phyloP scores from a whole-genome alignment of 2,888 invertebrate species.

The Harpalus rubripes region DNA sequence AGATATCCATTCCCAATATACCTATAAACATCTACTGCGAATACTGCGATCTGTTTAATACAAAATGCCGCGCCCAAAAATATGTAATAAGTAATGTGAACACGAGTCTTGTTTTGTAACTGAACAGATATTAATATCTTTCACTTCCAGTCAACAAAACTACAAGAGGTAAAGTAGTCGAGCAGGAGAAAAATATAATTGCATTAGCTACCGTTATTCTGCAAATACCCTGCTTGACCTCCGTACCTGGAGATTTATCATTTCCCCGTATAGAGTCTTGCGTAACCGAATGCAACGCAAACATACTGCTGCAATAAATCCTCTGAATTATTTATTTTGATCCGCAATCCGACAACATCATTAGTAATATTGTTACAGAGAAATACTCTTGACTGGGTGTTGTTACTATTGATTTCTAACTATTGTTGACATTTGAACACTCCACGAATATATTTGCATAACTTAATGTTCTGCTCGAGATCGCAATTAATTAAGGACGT shows the following conservation, averaged over 20 bases:
- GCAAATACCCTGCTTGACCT: conserved; percentile 28
- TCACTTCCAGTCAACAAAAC: background rate
- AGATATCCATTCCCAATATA: too few species aligned
- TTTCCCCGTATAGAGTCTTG: conserved; percentile 8
- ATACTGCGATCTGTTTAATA: too few species aligned
- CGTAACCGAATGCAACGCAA: conserved; percentile 28
- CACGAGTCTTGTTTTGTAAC: too few species aligned
- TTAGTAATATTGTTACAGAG: conserved; percentile 46
- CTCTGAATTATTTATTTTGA: conserved; percentile 47
- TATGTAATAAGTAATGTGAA: too few species aligned
- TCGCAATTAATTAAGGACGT: conserved; percentile 37
- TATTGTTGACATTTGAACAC: conserved; percentile 55
- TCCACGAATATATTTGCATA: conserved; percentile 34
- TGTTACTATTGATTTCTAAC: conserved; percentile 44
- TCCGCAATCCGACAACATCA: conserved; percentile 41
- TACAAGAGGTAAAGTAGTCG: background rate
- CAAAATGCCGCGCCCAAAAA: too few species aligned
- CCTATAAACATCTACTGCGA: too few species aligned
- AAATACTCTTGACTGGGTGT: conserved; percentile 1
- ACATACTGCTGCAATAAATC: conserved; percentile 30
- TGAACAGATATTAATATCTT: too few species aligned
- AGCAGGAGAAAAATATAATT: conserved; percentile 33
- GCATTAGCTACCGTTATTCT: conserved; percentile 55
- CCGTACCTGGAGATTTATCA: conserved; percentile 32
- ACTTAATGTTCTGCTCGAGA: conserved; percentile 1